Evolutionary conservation across 2,113 vertebrate species (phyloP).

Genomic region (Nipponia nippon): DNA sequence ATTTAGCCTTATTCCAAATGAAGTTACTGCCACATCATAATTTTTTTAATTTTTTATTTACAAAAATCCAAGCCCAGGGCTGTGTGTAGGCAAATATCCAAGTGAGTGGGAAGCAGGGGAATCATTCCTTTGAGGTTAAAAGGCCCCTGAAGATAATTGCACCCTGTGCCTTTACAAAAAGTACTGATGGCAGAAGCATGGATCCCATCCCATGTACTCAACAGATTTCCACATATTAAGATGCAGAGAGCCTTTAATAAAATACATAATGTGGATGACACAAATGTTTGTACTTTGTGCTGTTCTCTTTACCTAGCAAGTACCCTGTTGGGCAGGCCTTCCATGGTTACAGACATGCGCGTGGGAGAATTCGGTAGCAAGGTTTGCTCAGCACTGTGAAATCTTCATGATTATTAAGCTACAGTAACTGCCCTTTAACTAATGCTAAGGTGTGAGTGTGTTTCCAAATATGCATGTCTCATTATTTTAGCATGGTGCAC

Average conservation of each 20-base stretch:
- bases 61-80: not conserved
- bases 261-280: too few relatives aligned
- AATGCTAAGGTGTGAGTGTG: not conserved
- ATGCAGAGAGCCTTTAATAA: not conserved
- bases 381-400: not conserved
- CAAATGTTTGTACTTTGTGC: not conserved
- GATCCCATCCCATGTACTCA: not conserved
- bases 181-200: not conserved
- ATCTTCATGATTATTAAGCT: not conserved
- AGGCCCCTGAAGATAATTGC: not conserved
- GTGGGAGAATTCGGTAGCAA: not conserved
- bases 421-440: not conserved
- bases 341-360: fast-evolving
- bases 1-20: not conserved
- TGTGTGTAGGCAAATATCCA: fast-evolving
- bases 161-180: not conserved
- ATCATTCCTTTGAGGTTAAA: not conserved
- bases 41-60: not conserved
- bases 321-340: not conserved
- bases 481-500: not conserved
- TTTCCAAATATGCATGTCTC: not conserved
- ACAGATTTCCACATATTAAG: not conserved
- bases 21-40: fast-evolving
- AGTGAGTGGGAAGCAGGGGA: not conserved
- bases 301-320: not conserved